These are phyloP conservation scores for Vanacampus margaritifer DNA, from an alignment of 2,113 vertebrate genomes.

Conservation along the genomic window DNA sequence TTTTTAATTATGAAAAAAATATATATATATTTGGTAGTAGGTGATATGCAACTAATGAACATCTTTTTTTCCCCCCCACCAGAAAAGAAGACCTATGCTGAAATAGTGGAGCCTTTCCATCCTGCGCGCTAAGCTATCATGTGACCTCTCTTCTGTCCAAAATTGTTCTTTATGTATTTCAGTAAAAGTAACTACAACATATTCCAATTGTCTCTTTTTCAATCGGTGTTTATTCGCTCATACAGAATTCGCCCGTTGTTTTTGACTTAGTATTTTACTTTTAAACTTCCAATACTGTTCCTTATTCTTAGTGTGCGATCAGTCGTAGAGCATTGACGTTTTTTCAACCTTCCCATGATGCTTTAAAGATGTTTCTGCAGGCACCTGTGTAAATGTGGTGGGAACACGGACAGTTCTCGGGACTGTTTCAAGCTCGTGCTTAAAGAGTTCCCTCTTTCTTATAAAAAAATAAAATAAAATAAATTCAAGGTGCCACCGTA, in stretches of 20 bases:
- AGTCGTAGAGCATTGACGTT: too few species aligned
- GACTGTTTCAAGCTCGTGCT: too few species aligned
- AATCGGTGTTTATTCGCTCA: not conserved
- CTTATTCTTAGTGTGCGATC: too few species aligned
- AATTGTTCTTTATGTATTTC: slow-evolving; percentile 54
- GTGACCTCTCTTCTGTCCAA: slow-evolving; percentile 29
- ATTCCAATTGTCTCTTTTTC: not conserved
- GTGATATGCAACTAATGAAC: not conserved
- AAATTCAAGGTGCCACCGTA: too few species aligned
- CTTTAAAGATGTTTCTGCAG: too few species aligned
- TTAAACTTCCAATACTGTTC: too few species aligned
- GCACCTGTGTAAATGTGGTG: too few species aligned
- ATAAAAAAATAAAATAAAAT: too few species aligned
- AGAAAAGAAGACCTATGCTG: slow-evolving; percentile 80
- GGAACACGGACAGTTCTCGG: too few species aligned
- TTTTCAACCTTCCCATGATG: too few species aligned
- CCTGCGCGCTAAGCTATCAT: slow-evolving; percentile 73
- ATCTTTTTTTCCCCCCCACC: slow-evolving; percentile 7
- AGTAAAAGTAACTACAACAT: not conserved
- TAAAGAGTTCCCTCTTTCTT: too few species aligned
- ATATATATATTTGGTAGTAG: not conserved
- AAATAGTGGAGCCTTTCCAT: slow-evolving; percentile 80
- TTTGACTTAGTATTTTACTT: not conserved
- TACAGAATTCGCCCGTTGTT: not conserved
- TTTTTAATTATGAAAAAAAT: too few species aligned